phyloP scores from a whole-genome alignment of 2,888 invertebrate species.

The Ceraclea dissimilis region DNA sequence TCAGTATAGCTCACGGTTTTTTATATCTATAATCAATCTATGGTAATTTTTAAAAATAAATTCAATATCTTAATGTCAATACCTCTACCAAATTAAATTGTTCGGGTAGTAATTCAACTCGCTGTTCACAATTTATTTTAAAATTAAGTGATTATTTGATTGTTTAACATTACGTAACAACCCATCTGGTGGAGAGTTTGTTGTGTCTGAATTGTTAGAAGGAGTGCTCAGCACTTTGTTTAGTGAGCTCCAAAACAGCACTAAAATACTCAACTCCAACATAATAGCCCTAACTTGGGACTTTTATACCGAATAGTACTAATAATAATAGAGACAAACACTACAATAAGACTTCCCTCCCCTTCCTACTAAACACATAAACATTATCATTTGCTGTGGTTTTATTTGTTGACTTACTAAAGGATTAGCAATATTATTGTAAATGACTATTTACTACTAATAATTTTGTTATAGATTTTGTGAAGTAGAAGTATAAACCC shows the following conservation, averaged over 20 bases:
- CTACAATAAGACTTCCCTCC: background rate
- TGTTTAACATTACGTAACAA: background rate
- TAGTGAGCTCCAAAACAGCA: background rate
- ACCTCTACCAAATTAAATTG: too few relatives aligned
- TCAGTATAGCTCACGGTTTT: too few relatives aligned
- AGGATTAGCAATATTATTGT: conserved; percentile 1
- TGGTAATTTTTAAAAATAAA: too few relatives aligned
- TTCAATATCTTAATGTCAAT: too few relatives aligned
- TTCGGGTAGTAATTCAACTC: too few relatives aligned
- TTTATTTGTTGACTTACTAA: conserved; percentile 1
- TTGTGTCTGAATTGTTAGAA: conserved; percentile 8
- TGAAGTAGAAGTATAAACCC: too few relatives aligned
- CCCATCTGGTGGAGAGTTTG: background rate
- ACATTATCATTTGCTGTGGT: background rate
- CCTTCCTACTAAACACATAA: background rate
- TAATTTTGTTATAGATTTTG: too few relatives aligned
- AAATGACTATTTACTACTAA: background rate
- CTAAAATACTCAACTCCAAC: background rate
- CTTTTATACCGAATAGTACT: conserved; percentile 11
- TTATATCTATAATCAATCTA: too few relatives aligned
- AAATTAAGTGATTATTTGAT: too few relatives aligned
- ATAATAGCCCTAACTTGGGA: background rate
- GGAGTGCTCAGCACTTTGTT: conserved; percentile 11
- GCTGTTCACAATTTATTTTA: too few relatives aligned
- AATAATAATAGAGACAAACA: conserved; percentile 1